Evolutionary conservation across 2,888 invertebrate genomes (phyloP).

Genomic region (Meiosimyza platycephala): DNA sequence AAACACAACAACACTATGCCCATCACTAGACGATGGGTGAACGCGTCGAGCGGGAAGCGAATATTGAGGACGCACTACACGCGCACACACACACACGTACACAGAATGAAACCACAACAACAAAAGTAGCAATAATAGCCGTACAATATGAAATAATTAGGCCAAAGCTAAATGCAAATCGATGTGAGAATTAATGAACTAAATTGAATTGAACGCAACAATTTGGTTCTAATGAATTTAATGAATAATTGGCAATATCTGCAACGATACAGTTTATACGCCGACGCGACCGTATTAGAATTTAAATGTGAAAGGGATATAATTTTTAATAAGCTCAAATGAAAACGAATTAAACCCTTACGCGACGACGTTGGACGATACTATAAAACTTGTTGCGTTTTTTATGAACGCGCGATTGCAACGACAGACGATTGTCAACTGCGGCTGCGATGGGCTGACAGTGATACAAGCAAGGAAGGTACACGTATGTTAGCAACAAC

Average conservation of each 20-base stretch:
- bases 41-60: conserved; percentile 7
- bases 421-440: conserved; percentile 32
- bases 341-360: not conserved
- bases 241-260: no score
- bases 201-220: no score
- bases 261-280: not conserved
- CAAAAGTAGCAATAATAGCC: no score
- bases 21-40: conserved; percentile 21
- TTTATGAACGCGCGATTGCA: conserved; percentile 22
- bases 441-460: conserved; percentile 20
- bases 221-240: no score
- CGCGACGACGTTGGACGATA: not conserved
- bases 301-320: not conserved
- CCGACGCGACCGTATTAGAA: not conserved
- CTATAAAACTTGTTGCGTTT: conserved; percentile 26
- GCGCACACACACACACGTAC: not conserved
- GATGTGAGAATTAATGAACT: no score
- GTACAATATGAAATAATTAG: no score
- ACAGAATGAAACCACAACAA: not conserved
- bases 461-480: conserved; percentile 6
- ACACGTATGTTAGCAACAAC: conserved; percentile 15
- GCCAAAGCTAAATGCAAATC: no score
- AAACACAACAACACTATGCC: not conserved
- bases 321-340: no score
- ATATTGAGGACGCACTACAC: conserved; percentile 25